Evolutionary conservation across 2,113 vertebrate genomes (phyloP).

Genomic region (Osmerus mordax): DNA sequence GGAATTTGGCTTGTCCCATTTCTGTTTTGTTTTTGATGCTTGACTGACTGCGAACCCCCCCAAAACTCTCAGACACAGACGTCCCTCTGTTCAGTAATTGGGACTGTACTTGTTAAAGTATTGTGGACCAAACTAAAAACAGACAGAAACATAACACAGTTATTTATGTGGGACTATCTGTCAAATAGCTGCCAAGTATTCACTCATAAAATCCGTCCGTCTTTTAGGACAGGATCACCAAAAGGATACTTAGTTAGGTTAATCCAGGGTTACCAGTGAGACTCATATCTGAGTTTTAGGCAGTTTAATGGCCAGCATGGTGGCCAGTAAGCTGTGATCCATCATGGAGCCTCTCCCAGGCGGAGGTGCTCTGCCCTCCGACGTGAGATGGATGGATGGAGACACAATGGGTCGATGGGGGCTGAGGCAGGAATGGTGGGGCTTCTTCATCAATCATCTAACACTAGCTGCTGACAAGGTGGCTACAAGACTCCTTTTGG

Average conservation of each 20-base stretch:
- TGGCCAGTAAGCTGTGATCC: conserved; percentile 21
- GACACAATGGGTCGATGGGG: conserved; percentile 12
- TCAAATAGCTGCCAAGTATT: not conserved
- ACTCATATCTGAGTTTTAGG: conserved; percentile 21
- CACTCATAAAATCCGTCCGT: not conserved
- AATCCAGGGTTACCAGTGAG: conserved; percentile 13
- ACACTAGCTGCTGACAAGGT: conserved; percentile 46
- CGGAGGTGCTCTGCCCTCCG: conserved; percentile 9
- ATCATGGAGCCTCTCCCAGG: conserved; percentile 28
- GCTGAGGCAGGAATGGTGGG: not conserved
- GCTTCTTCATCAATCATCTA: conserved; percentile 39
- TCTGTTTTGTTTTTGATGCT: conserved; percentile 29
- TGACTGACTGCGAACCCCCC: conserved; percentile 15
- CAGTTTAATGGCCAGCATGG: conserved; percentile 6
- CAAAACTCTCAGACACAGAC: conserved; percentile 17
- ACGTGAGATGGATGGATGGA: conserved; percentile 36
- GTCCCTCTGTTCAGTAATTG: conserved; percentile 23
- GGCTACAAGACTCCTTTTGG: conserved; percentile 37
- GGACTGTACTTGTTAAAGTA: conserved; percentile 19
- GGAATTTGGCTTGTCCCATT: conserved; percentile 42
- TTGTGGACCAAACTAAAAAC: conserved; percentile 21
- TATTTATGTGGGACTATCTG: not conserved
- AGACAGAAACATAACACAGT: conserved; percentile 7
- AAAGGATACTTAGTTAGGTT: not conserved
- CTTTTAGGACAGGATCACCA: not conserved